Conservation (phyloP, 2,888 invertebrate species). For the Gnatocerus cornutus region DNA sequence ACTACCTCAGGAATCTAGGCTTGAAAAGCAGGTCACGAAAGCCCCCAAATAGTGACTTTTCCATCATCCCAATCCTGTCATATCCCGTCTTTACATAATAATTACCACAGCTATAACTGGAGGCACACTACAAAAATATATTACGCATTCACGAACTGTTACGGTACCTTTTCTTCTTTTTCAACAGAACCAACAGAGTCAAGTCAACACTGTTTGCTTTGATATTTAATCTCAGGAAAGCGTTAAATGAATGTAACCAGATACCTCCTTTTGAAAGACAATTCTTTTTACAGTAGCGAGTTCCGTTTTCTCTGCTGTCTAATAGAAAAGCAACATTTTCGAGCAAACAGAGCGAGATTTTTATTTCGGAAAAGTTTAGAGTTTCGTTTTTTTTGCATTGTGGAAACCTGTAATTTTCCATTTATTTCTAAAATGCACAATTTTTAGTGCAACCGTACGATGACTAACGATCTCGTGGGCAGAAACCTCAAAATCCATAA, state of each 20-base stretch:
- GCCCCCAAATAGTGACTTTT: too few relatives aligned
- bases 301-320: constrained; percentile 28
- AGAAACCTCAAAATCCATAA: constrained; percentile 10
- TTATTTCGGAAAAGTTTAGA: too few relatives aligned
- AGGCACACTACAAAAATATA: too few relatives aligned
- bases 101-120: too few relatives aligned
- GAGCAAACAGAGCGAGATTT: neutral
- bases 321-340: constrained; percentile 17
- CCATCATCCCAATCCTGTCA: too few relatives aligned
- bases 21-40: too few relatives aligned
- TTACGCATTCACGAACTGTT: constrained; percentile 14
- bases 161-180: constrained; percentile 11
- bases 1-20: too few relatives aligned
- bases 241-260: constrained; percentile 30
- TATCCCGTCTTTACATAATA: too few relatives aligned
- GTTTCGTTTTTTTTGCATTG: too few relatives aligned
- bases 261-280: constrained; percentile 22
- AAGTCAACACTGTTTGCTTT: constrained; percentile 13
- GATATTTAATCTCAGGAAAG: constrained; percentile 26
- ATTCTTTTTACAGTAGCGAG: constrained; percentile 21
- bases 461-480: neutral
- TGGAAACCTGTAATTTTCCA: too few relatives aligned
- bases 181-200: constrained; percentile 9
- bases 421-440: too few relatives aligned
- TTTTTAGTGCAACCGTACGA: too few relatives aligned